These are phyloP conservation scores for Zaprionus vittiger DNA, from an alignment of 1,140 invertebrate genomes.

Conservation along the genomic window DNA sequence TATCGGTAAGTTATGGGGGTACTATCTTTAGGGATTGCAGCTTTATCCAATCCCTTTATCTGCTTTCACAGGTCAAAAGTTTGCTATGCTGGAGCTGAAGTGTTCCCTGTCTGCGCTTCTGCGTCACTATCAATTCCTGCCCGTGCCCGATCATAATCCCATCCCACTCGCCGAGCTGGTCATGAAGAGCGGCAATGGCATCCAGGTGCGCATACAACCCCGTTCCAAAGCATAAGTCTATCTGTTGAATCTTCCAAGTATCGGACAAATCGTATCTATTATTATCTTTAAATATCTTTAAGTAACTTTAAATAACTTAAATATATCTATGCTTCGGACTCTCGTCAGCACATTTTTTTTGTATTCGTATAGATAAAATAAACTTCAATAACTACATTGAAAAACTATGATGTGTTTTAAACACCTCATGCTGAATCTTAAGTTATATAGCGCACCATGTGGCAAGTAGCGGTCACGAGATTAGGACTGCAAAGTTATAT, in stretches of 20 bases:
- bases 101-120: conserved; percentile 80
- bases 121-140: conserved; percentile 80
- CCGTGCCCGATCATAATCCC: conserved; percentile 65
- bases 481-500: background rate
- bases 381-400: background rate
- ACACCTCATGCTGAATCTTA: no score
- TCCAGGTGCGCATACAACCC: conserved; percentile 71
- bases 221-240: conserved; percentile 31
- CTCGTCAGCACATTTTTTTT: background rate
- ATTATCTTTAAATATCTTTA: background rate
- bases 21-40: background rate
- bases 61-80: conserved; percentile 84
- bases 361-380: background rate
- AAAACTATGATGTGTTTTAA: background rate
- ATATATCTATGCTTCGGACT: background rate
- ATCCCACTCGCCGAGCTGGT: conserved; percentile 77
- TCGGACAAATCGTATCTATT: background rate
- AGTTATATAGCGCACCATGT: background rate
- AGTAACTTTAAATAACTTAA: background rate
- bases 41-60: background rate
- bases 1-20: conserved; percentile 86
- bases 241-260: background rate
- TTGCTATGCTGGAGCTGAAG: conserved; percentile 85
- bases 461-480: background rate
- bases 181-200: conserved; percentile 84